Percentiles rank a stretch among this genome's conserved stretches.
These are phyloP conservation scores for Tarsius wallacei DNA, from an alignment of 2,797 vertebrate genomes.

Conservation along the genomic window DNA sequence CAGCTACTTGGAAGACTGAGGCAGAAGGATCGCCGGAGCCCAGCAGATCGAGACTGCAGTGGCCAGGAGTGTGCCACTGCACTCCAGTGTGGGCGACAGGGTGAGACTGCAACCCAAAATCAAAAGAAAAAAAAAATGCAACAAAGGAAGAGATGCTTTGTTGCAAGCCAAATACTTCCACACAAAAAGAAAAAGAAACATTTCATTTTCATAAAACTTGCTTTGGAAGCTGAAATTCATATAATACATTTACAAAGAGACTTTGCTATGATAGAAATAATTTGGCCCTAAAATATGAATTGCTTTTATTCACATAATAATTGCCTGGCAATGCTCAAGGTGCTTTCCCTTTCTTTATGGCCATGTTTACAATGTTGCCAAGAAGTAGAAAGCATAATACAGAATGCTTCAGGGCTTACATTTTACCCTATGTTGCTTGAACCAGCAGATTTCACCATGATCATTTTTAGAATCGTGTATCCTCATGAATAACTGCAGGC, in stretches of 20 bases:
- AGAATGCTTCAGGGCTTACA: not conserved
- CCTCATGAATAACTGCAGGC: not conserved
- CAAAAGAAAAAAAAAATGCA: slow-evolving; percentile 32
- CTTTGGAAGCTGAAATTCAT: slow-evolving; percentile 72
- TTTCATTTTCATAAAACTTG: slow-evolving; percentile 74
- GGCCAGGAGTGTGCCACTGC: too few species aligned
- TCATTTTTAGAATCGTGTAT: not conserved
- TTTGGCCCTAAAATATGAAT: slow-evolving; percentile 63
- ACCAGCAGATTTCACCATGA: not conserved
- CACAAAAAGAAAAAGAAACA: slow-evolving; percentile 70
- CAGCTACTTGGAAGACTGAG: too few species aligned
- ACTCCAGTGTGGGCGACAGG: too few species aligned
- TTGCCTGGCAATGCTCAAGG: slow-evolving; percentile 45
- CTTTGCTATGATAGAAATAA: slow-evolving; percentile 63
- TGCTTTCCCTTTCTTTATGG: slow-evolving; percentile 43
- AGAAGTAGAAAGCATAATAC: not conserved
- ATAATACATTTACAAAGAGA: slow-evolving; percentile 77
- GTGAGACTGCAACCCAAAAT: too few species aligned
- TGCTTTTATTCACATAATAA: slow-evolving; percentile 58
- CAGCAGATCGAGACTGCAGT: too few species aligned
- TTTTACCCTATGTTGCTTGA: not conserved
- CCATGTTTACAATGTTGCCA: slow-evolving; percentile 18
- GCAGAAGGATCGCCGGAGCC: too few species aligned
- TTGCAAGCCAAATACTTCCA: slow-evolving; percentile 66
- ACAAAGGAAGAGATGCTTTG: slow-evolving; percentile 67